phyloP scores from a whole-genome alignment of 1,140 invertebrate genomes.

The Conopomorpha cramerella region DNA sequence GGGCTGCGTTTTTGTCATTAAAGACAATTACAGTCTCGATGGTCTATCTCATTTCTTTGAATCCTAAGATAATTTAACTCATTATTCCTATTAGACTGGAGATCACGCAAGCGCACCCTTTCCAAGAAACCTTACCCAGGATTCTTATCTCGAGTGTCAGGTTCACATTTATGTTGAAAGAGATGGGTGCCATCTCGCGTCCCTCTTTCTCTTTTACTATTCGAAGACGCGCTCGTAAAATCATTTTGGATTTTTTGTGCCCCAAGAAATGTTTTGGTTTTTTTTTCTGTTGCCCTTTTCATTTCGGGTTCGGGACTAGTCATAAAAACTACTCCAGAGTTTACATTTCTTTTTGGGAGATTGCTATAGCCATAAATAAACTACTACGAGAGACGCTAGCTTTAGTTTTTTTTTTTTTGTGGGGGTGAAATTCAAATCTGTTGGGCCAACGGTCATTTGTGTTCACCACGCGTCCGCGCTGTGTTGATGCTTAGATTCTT shows the following conservation, averaged over 20 bases:
- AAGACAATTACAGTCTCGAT: no score
- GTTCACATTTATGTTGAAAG: slow-evolving; percentile 1
- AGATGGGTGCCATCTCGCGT: background rate
- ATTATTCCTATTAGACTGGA: background rate
- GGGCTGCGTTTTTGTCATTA: no score
- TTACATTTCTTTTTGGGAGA: slow-evolving; percentile 22
- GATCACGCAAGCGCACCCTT: background rate
- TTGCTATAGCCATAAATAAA: slow-evolving; percentile 38
- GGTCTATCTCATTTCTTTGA: background rate
- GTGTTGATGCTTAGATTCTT: no score
- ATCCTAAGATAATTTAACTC: background rate
- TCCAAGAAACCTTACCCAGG: slow-evolving; percentile 4
- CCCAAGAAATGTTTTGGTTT: slow-evolving; percentile 55
- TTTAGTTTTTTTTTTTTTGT: slow-evolving; percentile 24
- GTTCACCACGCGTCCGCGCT: no score
- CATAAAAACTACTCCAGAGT: slow-evolving; percentile 13
- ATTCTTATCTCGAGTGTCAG: slow-evolving; percentile 3
- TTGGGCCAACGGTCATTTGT: slow-evolving; percentile 27
- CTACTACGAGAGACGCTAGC: slow-evolving; percentile 23
- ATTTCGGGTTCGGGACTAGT: slow-evolving; percentile 10
- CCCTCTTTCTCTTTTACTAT: slow-evolving; percentile 37
- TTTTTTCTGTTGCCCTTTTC: slow-evolving; percentile 25
- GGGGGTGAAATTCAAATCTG: slow-evolving; percentile 26
- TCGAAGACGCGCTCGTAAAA: slow-evolving; percentile 37
- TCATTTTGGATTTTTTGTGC: slow-evolving; percentile 34